A percentile compares a stretch with the other conserved stretches of the same genome.
phyloP scores from a whole-genome alignment of 2,797 vertebrate species.

The Mionectes olivaceus region DNA sequence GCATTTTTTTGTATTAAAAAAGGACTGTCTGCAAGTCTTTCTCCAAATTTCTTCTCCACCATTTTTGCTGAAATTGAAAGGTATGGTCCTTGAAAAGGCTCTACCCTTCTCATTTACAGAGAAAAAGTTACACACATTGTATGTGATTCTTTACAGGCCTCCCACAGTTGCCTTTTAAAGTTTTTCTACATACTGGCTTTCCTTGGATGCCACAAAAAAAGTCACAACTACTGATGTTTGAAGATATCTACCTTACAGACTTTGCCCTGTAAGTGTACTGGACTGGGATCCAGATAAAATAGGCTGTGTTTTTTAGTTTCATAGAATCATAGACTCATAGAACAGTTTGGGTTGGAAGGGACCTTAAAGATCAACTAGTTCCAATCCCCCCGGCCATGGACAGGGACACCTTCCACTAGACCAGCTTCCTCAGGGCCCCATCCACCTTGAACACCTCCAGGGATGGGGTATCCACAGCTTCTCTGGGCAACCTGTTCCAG shows the following conservation, averaged over 20 bases:
- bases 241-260: not conserved
- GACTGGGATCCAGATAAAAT: not conserved
- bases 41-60: not conserved
- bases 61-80: not conserved
- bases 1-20: not conserved
- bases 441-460: not conserved
- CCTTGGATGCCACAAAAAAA: not conserved
- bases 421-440: not conserved
- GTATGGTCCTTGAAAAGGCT: not conserved
- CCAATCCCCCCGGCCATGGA: fast-evolving
- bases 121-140: not conserved
- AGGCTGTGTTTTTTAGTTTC: not conserved
- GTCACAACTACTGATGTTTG: not conserved
- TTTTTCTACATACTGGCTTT: not conserved
- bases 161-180: not conserved
- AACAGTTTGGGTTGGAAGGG: not conserved
- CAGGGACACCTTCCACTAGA: not conserved
- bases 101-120: not conserved
- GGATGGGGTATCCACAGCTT: fast-evolving
- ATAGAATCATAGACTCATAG: not conserved
- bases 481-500: not conserved
- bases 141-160: not conserved
- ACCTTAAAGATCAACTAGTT: not conserved
- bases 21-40: not conserved
- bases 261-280: not conserved